Evolutionary conservation across 2,888 invertebrate genomes (phyloP).

Genomic region (Drosophila nigritarsus): DNA sequence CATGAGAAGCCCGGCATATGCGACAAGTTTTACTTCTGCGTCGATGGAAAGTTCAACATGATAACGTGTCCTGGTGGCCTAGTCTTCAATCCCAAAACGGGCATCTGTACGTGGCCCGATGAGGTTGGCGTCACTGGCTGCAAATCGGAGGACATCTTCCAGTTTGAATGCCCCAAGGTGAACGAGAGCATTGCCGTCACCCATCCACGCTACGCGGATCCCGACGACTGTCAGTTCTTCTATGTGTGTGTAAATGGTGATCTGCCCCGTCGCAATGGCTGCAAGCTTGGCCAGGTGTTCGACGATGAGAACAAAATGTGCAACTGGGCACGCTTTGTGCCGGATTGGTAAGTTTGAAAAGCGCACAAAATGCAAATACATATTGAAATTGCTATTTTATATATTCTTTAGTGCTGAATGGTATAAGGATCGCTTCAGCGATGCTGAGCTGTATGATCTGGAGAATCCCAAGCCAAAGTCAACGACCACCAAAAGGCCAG

Average conservation of each 20-base stretch:
- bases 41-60: constrained; percentile 95
- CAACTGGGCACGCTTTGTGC: constrained; percentile 94
- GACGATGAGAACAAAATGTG: constrained; percentile 92
- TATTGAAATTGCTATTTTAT: not conserved
- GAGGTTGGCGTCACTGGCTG: constrained; percentile 95
- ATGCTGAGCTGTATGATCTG: constrained; percentile 91
- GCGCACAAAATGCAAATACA: not conserved
- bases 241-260: constrained; percentile 96
- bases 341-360: constrained; percentile 91
- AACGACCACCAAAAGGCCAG: constrained; percentile 84
- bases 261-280: constrained; percentile 93
- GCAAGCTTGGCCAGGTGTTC: constrained; percentile 95
- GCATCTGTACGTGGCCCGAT: constrained; percentile 97
- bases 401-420: constrained; percentile 90
- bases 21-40: constrained; percentile 95
- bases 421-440: constrained; percentile 94
- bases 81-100: constrained; percentile 94
- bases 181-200: constrained; percentile 90
- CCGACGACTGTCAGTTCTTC: constrained; percentile 95
- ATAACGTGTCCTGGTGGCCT: constrained; percentile 94
- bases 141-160: constrained; percentile 93
- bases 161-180: constrained; percentile 93
- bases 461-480: constrained; percentile 91
- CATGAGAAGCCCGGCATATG: constrained; percentile 92
- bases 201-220: constrained; percentile 94